Evolutionary conservation across 2,888 invertebrate species (phyloP).

Genomic region (Lottia gigantea): DNA sequence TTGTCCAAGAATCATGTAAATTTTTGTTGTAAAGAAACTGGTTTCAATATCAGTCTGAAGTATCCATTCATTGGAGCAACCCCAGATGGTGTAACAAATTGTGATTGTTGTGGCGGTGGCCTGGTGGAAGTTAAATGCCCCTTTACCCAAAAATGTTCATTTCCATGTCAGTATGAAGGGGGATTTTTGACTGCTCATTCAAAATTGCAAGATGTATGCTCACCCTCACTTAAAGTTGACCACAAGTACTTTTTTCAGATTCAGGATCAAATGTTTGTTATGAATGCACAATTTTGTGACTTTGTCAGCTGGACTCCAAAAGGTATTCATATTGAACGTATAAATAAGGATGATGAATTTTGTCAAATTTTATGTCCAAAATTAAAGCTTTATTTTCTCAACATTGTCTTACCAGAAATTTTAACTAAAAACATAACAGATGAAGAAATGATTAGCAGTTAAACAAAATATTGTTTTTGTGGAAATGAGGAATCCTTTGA

Average conservation of each 20-base stretch:
- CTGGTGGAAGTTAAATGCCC: constrained; percentile 3
- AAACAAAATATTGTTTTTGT: background rate
- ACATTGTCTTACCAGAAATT: constrained; percentile 10
- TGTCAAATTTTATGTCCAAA: background rate
- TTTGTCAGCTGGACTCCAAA: background rate
- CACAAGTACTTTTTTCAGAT: background rate
- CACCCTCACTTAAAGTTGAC: background rate
- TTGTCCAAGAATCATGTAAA: background rate
- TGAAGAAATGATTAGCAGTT: too few relatives aligned
- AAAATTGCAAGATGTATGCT: background rate
- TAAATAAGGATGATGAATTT: background rate
- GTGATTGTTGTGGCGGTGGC: background rate
- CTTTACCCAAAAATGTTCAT: background rate
- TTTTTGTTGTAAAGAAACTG: background rate
- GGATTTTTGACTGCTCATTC: too few relatives aligned
- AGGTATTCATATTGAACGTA: background rate
- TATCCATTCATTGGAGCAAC: background rate
- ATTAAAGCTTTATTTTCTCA: background rate
- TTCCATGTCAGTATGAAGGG: background rate
- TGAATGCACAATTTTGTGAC: background rate
- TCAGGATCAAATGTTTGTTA: constrained; percentile 1
- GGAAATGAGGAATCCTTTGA: background rate
- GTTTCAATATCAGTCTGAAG: background rate
- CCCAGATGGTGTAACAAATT: background rate
- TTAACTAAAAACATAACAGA: background rate